Conservation (phyloP, 2,113 vertebrate species). For the Cheilinus undulatus region DNA sequence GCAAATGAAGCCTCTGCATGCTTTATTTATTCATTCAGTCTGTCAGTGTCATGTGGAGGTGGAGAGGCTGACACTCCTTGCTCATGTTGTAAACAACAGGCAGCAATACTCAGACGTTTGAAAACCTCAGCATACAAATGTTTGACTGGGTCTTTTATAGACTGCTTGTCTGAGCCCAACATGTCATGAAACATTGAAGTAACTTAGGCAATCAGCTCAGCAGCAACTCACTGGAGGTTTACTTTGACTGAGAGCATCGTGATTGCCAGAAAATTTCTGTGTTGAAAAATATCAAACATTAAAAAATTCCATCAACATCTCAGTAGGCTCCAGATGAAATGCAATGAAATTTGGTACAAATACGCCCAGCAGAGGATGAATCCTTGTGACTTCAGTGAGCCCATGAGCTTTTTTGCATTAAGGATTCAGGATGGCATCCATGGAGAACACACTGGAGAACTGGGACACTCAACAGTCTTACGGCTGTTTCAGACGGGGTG, state of each 20-base stretch:
- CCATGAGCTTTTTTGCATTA: too few species aligned
- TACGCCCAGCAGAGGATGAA: too few species aligned
- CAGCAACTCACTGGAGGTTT: not conserved
- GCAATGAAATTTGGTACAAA: too few species aligned
- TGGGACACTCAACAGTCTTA: too few species aligned
- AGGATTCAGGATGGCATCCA: too few species aligned
- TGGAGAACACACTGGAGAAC: too few species aligned
- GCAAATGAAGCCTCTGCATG: not conserved
- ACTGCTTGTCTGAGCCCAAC: not conserved
- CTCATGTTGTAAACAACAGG: not conserved
- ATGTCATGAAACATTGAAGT: not conserved
- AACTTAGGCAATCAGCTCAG: too few species aligned
- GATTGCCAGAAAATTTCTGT: not conserved
- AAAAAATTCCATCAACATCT: too few species aligned
- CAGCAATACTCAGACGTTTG: not conserved
- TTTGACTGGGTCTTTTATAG: not conserved
- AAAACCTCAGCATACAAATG: not conserved
- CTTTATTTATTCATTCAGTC: conserved; percentile 46
- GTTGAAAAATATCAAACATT: too few species aligned
- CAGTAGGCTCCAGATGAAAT: too few species aligned
- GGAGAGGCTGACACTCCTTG: not conserved
- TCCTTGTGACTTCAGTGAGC: too few species aligned
- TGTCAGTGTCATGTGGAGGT: conserved; percentile 13
- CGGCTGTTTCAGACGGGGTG: too few species aligned
- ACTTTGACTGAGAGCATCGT: not conserved